Base-by-base conservation (phyloP, 30 jellyfish, hydroid and myxozoan genomes). In the Hydractinia symbiolongicarpus region DNA sequence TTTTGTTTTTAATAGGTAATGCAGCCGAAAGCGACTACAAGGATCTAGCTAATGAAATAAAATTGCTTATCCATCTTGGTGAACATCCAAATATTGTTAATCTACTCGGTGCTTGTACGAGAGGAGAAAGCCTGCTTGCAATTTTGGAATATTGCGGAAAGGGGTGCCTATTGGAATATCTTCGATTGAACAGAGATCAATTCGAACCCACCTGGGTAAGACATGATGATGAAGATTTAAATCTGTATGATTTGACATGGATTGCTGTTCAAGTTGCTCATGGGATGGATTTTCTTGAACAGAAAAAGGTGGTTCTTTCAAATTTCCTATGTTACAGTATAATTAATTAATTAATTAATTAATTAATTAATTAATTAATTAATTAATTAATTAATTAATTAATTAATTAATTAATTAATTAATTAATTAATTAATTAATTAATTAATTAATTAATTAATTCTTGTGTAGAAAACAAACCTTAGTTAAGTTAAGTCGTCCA, bases 51-150 rank as follows among this genome's bases (percentile, higher is more conserved):
- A 83, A 93, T 53, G 96, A 88, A 74, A 53, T 88, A 78, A 88
- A 88, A 82, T 79, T 88, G 15, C 62, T 88, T 75, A 88, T 83
- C 55, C 96, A 83, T 83, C 77, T 88, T 62, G 96, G 96, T 30
- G 94, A 88, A 83, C 79, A 88, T 66, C 83, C 83, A 58, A 89
- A 88, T 11, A 88, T 88, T 21, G 96, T 88, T 40, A 88, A 83
- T 50, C 53, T 88, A 16, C 82, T 88, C 40, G 96, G 96, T 11
- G 94, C 96, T 4, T 88, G 96, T 53, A 88, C 96, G 4, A 89
- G 89, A 15, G 83, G 86, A 4, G 96, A 94, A 16, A 88, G 80
- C 30, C 83, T 88, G 6, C 83, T 90, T 51, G 90, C 83, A 44
- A 73, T 88, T 30, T 54, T 88, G 66, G 96, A 88, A 51, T 88